A percentile compares a stretch with the other conserved stretches of the same genome.
Evolutionary conservation across 2,888 invertebrate species (phyloP).

Genomic region (Arrhopalites spinosus): DNA sequence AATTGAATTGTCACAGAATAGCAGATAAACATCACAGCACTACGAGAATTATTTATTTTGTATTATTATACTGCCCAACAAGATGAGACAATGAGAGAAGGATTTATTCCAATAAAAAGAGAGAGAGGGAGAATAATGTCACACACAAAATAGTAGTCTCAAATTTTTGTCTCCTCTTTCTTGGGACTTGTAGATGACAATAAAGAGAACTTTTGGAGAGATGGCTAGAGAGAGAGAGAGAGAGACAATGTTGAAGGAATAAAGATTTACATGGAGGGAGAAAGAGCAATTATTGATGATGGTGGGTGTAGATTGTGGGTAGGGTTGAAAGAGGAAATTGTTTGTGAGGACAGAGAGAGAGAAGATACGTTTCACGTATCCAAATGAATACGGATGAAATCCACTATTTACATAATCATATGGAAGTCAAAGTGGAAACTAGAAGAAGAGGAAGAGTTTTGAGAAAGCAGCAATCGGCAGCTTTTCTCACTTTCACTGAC

Average conservation of each 20-base stretch:
- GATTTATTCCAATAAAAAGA: neutral
- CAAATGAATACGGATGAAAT: conserved; percentile 16
- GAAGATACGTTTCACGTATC: neutral
- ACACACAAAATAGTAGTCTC: no score
- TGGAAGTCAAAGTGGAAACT: neutral
- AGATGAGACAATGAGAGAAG: neutral
- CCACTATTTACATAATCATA: conserved; percentile 15
- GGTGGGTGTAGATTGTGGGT: no score
- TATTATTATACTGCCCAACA: neutral
- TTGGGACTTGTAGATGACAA: neutral
- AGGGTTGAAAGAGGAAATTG: conserved; percentile 1
- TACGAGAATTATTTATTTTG: neutral
- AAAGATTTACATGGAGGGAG: no score
- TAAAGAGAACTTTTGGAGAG: neutral
- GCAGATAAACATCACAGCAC: neutral
- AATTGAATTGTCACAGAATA: neutral
- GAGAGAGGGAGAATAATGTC: no score
- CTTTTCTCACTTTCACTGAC: conserved; percentile 9
- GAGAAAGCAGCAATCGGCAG: neutral
- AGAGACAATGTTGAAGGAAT: neutral
- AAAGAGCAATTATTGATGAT: no score
- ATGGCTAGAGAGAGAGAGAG: neutral
- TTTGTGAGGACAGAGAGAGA: conserved; percentile 5
- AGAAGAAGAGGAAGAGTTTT: neutral
- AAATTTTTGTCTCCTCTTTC: no score